Percentiles rank a stretch among this genome's conserved stretches.
Conservation (phyloP, 2,113 vertebrate species). For the Ramphastos sulfuratus region DNA sequence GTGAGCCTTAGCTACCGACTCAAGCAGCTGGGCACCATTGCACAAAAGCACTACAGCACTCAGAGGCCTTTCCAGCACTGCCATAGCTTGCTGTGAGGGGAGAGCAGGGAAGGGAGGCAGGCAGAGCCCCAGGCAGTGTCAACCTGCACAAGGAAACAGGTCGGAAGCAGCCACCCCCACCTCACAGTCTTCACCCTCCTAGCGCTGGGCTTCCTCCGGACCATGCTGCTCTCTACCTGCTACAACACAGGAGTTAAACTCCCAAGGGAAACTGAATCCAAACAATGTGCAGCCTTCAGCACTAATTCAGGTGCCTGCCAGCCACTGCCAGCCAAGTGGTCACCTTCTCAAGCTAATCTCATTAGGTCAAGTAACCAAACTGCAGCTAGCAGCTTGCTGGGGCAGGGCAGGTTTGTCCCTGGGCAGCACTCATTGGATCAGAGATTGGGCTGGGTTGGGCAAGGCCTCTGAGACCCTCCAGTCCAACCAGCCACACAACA, state of each 20-base stretch:
- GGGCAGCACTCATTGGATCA: not conserved
- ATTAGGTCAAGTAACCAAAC: not conserved
- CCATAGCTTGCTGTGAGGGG: not conserved
- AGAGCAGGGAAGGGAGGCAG: not conserved
- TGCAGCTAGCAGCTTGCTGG: not conserved
- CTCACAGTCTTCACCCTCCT: not conserved
- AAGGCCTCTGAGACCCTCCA: no score
- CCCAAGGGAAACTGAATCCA: constrained; percentile 43
- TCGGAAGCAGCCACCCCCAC: not conserved
- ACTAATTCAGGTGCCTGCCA: constrained; percentile 37
- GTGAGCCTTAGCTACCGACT: not conserved
- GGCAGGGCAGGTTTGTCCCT: not conserved
- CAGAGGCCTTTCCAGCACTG: not conserved
- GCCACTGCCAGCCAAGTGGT: constrained; percentile 30
- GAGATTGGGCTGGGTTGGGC: no score
- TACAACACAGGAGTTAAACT: constrained; percentile 31
- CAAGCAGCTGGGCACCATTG: not conserved
- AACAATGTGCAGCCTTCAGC: constrained; percentile 46
- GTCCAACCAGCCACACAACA: no score
- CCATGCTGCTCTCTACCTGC: not conserved
- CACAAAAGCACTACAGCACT: not conserved
- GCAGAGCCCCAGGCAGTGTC: not conserved
- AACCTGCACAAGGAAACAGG: not conserved
- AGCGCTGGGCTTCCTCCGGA: not conserved
- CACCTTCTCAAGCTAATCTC: constrained; percentile 41